Base-by-base conservation (phyloP, 2,113 vertebrate genomes). In the Chamaea fasciata region DNA sequence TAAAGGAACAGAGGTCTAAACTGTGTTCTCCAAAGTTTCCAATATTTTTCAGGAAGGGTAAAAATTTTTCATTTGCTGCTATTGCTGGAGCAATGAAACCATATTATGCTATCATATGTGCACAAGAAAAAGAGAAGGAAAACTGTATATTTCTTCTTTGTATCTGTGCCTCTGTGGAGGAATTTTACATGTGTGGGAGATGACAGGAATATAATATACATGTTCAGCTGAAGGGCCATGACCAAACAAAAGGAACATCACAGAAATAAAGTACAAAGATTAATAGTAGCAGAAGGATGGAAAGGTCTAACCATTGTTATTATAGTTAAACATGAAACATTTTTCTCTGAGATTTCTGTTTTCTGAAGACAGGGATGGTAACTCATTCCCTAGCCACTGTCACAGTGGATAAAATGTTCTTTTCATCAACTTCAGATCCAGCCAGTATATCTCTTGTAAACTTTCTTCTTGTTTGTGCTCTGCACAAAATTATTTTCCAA, bases 311-410 rank as follows among this genome's bases (percentile, higher is more conserved):
- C 82, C 76, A 31, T 56, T 6, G 5, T 74, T 85, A 83, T 95
- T 92, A 52, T 21, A 85, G 70, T 56, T 75, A 84, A 84, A 85
- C 53, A 39, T 55, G 90, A 82, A 87, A 33, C 37, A 76, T 91
- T 93, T 94, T 95, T 92, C 78, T 87, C 80, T 83, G 53, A 87
- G 57, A 26, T 90, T 96, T 95, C 70, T 90, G 23, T 92, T 89
- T 95, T 85, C 63, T 87, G 71, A 93, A 96, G 86, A 46, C 75
- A 92, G 59, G 14, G 50, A 30, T 42, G 11, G 49, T 85, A 92
- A 83, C 57, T 95, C 74, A 84, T 93, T 94, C 57, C 49, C 41
- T 91, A 73, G 63, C 62, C 74, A 55, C 78, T 91, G 87, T 89
- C 90, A 94, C 30, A 83, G 18, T 63, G 37, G 42, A 82, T 89